Conservation (phyloP, 2,888 invertebrate genomes). For the Polymixis flavicincta region DNA sequence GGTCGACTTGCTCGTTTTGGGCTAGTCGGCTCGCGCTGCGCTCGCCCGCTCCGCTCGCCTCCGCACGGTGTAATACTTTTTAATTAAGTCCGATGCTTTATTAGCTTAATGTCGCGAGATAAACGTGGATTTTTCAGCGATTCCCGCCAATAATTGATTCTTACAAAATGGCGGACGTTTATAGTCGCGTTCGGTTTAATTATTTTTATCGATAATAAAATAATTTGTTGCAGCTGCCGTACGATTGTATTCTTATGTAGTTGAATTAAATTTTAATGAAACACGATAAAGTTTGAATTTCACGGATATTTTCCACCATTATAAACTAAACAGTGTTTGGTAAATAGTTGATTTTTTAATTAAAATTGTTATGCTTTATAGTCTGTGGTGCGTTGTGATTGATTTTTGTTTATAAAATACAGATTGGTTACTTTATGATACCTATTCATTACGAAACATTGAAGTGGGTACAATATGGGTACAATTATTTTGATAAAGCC, state of each 20-base stretch:
- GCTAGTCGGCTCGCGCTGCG: conserved; percentile 71
- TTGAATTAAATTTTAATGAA: conserved; percentile 84
- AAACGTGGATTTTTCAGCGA: conserved; percentile 78
- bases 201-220: conserved; percentile 81
- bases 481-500: conserved; percentile 35
- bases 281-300: conserved; percentile 87
- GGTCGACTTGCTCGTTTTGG: conserved; percentile 80
- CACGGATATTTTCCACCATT: conserved; percentile 87
- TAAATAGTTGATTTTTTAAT: conserved; percentile 90
- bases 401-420: conserved; percentile 80
- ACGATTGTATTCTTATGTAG: conserved; percentile 72
- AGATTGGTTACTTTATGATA: conserved; percentile 57
- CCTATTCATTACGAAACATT: conserved; percentile 53
- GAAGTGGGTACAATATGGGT: conserved; percentile 5
- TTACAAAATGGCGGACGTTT: conserved; percentile 74
- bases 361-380: conserved; percentile 82
- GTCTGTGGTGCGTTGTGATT: conserved; percentile 74
- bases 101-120: conserved; percentile 87
- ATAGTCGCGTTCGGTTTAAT: conserved; percentile 68
- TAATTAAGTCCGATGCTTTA: conserved; percentile 91
- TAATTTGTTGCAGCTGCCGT: conserved; percentile 71
- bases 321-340: conserved; percentile 88
- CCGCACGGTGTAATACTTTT: conserved; percentile 81
- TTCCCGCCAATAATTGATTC: conserved; percentile 78
- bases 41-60: conserved; percentile 72